Evolutionary conservation across 2,113 vertebrate species (phyloP).

Genomic region (Halichoerus grypus): DNA sequence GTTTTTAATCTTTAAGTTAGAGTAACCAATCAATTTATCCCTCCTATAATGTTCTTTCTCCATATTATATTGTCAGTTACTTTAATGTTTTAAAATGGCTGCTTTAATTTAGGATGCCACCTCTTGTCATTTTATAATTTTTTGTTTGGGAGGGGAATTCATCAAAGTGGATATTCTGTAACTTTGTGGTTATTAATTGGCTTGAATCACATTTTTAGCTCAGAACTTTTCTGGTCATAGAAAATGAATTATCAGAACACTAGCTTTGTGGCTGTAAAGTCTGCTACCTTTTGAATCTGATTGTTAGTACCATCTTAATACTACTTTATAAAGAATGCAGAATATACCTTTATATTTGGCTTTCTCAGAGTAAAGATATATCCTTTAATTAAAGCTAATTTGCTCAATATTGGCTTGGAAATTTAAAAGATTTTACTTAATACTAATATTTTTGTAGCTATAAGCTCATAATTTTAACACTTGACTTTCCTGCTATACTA

Average conservation of each 20-base stretch:
- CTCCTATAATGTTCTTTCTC: slow-evolving; percentile 23
- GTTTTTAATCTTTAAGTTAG: slow-evolving; percentile 40
- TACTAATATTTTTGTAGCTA: slow-evolving; percentile 25
- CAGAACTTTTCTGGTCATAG: neutral
- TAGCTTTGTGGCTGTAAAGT: slow-evolving; percentile 7
- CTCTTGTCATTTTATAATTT: neutral
- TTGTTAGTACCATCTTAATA: slow-evolving; percentile 46
- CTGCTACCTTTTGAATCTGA: slow-evolving; percentile 35
- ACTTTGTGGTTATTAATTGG: slow-evolving; percentile 15
- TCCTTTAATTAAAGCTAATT: slow-evolving; percentile 51
- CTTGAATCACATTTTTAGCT: slow-evolving; percentile 33
- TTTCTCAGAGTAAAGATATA: slow-evolving; percentile 31
- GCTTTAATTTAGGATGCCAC: slow-evolving; percentile 1
- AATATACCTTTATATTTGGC: slow-evolving; percentile 29
- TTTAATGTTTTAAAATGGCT: slow-evolving; percentile 29
- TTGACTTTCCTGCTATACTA: neutral
- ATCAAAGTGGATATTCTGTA: neutral
- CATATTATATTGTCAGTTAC: neutral
- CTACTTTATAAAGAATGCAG: neutral
- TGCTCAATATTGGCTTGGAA: slow-evolving; percentile 1
- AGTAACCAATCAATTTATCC: neutral
- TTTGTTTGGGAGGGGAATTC: neutral
- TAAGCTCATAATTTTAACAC: slow-evolving; percentile 30
- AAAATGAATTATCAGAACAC: neutral
- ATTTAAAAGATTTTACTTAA: slow-evolving; percentile 48